Evolutionary conservation across 2,113 vertebrate species (phyloP), one percentile per base, ranked within the genome.

Genomic region (Garra rufa): DNA sequence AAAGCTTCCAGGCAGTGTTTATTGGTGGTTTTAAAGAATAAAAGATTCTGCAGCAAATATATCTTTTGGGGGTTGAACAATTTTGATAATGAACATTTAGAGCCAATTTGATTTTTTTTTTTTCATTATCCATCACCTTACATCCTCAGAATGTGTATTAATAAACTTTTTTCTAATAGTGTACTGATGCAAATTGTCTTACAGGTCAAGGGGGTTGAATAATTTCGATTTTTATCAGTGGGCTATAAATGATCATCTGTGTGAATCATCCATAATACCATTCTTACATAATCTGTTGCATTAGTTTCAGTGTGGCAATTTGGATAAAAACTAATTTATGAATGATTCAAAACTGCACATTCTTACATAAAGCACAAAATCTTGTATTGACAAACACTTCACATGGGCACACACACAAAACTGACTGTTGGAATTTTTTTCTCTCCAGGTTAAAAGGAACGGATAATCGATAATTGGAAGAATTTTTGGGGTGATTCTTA

Each of bases 371-470:
- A 28, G 26, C 15, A 30, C 0, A 55, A 34, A 50, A 50, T 28
- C 9, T 28, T 34, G 15, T 30, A 34, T 34, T 9, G 13, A 44
- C 41, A 44, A n/a, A 71, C 2, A 44, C 21, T 71, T 43, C n/a
- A n/a, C n/a, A n/a, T n/a, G n/a, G n/a, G n/a, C n/a, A n/a, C n/a
- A n/a, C n/a, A 28, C 24, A 15, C 28, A 28, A 65, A 65, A 24
- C 52, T 57, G 52, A 77, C 11, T 6, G 17, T 34, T 52, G 2
- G 3, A 26, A 24, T 44, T 21, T 24, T 6, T 78, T 19, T 44
- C 24, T 83, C 19, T 67, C 11, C 46, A 80, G 75, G 28, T 87
- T 90, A 79, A 86, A 91, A 85, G 38, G 70, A 78, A 38, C 50
- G 13, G 57, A 86, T 43, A 84, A 85, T 43, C 85, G 74, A 57